Percentiles rank a stretch among this genome's conserved stretches.
These are phyloP conservation scores for Pseudococcus longispinus DNA, from an alignment of 2,888 invertebrate species.

Conservation along the genomic window DNA sequence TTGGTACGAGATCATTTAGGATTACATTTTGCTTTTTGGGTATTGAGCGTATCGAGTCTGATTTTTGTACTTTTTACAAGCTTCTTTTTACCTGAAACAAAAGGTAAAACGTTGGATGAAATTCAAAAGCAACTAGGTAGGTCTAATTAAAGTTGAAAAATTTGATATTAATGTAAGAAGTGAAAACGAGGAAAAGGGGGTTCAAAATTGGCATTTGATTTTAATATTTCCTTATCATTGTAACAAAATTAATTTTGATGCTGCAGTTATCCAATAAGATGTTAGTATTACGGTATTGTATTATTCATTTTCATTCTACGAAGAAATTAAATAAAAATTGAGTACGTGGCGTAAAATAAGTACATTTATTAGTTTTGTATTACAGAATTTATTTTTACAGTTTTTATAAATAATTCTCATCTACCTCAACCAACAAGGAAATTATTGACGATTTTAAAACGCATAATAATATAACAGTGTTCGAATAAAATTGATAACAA, in stretches of 20 bases:
- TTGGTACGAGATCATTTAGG: slow-evolving; percentile 8
- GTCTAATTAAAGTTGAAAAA: not conserved
- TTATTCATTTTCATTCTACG: too few relatives aligned
- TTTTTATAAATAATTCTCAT: not conserved
- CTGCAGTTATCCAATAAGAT: not conserved
- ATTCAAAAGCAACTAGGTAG: slow-evolving; percentile 38
- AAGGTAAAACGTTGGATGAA: slow-evolving; percentile 40
- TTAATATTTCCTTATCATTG: too few relatives aligned
- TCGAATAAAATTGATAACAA: not conserved
- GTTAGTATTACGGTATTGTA: too few relatives aligned
- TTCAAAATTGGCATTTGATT: too few relatives aligned
- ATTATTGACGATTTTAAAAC: not conserved
- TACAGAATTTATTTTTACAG: not conserved
- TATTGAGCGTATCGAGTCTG: not conserved
- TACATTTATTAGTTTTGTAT: slow-evolving; percentile 18
- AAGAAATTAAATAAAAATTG: not conserved
- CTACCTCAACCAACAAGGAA: not conserved
- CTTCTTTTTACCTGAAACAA: slow-evolving; percentile 42
- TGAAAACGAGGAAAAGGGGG: too few relatives aligned
- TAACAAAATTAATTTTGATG: too few relatives aligned
- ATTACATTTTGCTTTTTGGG: not conserved
- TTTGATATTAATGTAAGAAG: not conserved
- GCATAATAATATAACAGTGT: not conserved
- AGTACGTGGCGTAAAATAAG: not conserved
- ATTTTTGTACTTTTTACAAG: not conserved